Evolutionary conservation across 2,797 vertebrate species (phyloP).

Genomic region (Coranthus polyacanthus): DNA sequence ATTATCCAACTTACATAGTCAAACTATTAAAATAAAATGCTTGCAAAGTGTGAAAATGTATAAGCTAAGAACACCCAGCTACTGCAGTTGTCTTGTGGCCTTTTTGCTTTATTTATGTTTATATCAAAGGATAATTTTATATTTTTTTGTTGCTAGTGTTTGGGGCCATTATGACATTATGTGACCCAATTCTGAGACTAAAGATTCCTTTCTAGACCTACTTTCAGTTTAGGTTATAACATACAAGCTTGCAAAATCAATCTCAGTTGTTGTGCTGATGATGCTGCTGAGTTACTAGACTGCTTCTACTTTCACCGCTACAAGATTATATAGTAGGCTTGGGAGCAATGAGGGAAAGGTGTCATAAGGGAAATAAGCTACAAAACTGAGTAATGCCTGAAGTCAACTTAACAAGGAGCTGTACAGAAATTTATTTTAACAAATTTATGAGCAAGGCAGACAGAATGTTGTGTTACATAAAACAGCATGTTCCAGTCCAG

Average conservation of each 20-base stretch:
- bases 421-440: constrained; percentile 18
- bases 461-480: constrained; percentile 35
- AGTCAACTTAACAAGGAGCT: constrained; percentile 54
- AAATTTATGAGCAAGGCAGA: constrained; percentile 55
- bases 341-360: constrained; percentile 59
- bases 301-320: constrained; percentile 35
- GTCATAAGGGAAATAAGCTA: constrained; percentile 63
- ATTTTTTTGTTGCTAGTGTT: too few species aligned
- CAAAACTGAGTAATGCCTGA: constrained; percentile 57
- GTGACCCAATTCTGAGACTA: too few species aligned
- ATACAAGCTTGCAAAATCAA: constrained; percentile 39
- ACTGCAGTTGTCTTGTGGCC: too few species aligned
- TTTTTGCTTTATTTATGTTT: too few species aligned
- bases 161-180: too few species aligned
- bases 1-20: too few species aligned
- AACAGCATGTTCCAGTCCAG: constrained; percentile 24
- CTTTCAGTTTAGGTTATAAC: constrained; percentile 26
- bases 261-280: constrained; percentile 35
- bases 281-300: constrained; percentile 37
- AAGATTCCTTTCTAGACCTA: constrained; percentile 10
- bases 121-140: too few species aligned
- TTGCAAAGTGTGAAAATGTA: too few species aligned
- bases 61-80: too few species aligned
- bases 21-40: too few species aligned
- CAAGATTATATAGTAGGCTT: constrained; percentile 46